Evolutionary conservation across 2,888 invertebrate species (phyloP), one percentile per base, ranked within the genome.

Genomic region (Plutella xylostella): DNA sequence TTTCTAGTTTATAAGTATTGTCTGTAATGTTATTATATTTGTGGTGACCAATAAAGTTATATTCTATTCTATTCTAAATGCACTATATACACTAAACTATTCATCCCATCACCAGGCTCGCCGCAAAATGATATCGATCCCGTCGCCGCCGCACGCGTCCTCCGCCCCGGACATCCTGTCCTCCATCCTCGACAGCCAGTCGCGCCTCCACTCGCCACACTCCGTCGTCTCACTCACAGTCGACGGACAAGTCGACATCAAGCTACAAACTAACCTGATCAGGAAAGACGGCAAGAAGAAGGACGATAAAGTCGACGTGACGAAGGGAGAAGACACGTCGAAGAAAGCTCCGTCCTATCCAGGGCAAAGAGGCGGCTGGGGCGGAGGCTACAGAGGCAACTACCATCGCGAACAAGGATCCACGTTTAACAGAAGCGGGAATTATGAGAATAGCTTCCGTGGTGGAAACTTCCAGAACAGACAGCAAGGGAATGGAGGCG

Each of bases 171-270:
- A 93, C 70, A 58, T 93, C 7, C 72, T 93, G 4, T 88, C 87
- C 22, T 88, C 85, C 56, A 92, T 93, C 53, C 72, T 93, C 57
- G 87, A 88, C 51, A 86, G 87, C 53, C 93, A 93, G 66, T 86
- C 89, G 42, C 79, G 88, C 48, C 87, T 92, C 72, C 90, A 91
- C 63, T 89, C 90, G 5, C 89, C 87, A 49, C 84, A 87, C 40
- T 79, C 87, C 19, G 68, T 87, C 3, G 78, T 89, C 6, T 85
- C 86, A 0, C 57, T 89, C 1, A 83, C 87, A 35, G 83, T 86
- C 2, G 88, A 89, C 55, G 92, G 92, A 1, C 86, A 84, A 17
- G 63, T 92, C 1, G 72, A 86, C 47, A 82, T 90, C 9, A 77
- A 82, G 49, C 57, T 76, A 25, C 67, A 66, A 28, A 62, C 55